These are phyloP conservation scores for Lypha dubia DNA, from an alignment of 2,888 invertebrate genomes.

Conservation along the genomic window DNA sequence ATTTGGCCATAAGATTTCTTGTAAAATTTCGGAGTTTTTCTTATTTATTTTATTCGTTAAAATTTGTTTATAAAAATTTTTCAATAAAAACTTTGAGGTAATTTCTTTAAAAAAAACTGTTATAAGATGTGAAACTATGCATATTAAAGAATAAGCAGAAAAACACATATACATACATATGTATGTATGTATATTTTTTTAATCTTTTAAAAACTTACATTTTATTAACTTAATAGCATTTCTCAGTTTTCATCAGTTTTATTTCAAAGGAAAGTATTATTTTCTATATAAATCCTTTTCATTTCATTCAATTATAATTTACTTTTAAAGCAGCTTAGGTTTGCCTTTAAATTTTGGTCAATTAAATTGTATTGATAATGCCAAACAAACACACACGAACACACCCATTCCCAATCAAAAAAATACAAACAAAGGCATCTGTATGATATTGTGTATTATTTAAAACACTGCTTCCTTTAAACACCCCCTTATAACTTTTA, in stretches of 20 bases:
- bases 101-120: too few species aligned
- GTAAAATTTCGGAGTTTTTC: too few species aligned
- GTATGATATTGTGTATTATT: too few species aligned
- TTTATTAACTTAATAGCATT: neutral
- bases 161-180: too few species aligned
- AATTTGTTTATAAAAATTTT: too few species aligned
- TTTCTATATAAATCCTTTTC: neutral
- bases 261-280: neutral
- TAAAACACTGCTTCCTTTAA: constrained; percentile 26
- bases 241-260: neutral
- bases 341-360: constrained; percentile 75
- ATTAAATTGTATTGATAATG: constrained; percentile 75
- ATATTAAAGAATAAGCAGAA: neutral
- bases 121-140: neutral
- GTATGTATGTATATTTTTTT: too few species aligned
- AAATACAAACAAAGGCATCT: too few species aligned
- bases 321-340: constrained; percentile 26
- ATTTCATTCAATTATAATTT: constrained; percentile 20
- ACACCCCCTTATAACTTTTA: constrained; percentile 7
- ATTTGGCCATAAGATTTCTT: too few species aligned
- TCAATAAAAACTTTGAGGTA: too few species aligned
- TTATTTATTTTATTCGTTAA: too few species aligned
- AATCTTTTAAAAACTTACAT: neutral
- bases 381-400: neutral
- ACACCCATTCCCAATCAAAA: too few species aligned